Percentiles rank a stretch among this genome's conserved stretches.
Evolutionary conservation across 37 sponge, comb jelly and placozoan species (phyloP).

Genomic region (Oopsacas minuta): DNA sequence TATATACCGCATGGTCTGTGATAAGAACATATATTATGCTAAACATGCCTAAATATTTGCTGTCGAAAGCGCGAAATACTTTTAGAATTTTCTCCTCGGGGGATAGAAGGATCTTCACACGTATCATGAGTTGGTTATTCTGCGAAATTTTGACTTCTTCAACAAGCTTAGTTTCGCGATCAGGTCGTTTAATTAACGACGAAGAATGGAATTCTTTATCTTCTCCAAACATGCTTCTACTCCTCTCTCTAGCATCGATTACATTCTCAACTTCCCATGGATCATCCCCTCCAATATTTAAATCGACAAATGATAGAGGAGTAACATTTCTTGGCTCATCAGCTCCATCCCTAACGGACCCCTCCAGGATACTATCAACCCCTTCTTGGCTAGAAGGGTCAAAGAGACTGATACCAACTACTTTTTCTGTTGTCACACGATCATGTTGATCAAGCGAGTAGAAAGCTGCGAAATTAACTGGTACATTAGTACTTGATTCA

Average conservation of each 20-base stretch:
- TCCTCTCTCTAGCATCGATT: not conserved
- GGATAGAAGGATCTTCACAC: not conserved
- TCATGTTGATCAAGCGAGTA: conserved; percentile 1
- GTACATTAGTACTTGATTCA: not conserved
- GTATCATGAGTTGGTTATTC: not conserved
- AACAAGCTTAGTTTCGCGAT: not conserved
- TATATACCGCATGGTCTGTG: not conserved
- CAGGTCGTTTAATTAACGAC: not conserved
- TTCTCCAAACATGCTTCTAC: not conserved
- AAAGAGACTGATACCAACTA: not conserved
- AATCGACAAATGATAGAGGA: not conserved
- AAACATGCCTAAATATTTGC: not conserved
- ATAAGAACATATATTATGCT: not conserved
- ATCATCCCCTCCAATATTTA: not conserved
- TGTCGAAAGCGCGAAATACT: not conserved
- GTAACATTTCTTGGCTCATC: not conserved
- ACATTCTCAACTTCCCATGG: not conserved
- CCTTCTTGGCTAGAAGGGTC: not conserved
- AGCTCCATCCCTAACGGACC: not conserved
- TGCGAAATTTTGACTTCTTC: conserved; percentile 1
- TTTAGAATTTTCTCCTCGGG: not conserved
- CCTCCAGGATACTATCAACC: not conserved
- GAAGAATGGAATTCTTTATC: not conserved
- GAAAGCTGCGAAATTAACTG: conserved; percentile 6
- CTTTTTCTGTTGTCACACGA: not conserved